These are phyloP conservation scores for Hymenochirus boettgeri DNA, from an alignment of 2,113 vertebrate genomes.

Conservation along the genomic window DNA sequence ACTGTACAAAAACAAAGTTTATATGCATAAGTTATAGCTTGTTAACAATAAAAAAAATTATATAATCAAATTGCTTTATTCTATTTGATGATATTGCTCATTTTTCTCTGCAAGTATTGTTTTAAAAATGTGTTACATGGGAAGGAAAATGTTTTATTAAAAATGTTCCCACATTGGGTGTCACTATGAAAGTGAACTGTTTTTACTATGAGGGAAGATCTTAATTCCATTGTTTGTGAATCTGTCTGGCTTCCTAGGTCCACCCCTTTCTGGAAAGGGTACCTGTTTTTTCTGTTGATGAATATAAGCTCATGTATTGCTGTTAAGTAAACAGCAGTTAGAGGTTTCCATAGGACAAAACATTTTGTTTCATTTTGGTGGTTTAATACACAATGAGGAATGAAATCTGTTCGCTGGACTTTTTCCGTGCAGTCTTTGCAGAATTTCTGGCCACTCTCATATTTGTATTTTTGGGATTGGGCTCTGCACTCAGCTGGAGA, in stretches of 20 bases:
- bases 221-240: slow-evolving; percentile 47
- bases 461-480: slow-evolving; percentile 72
- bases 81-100: too few relatives aligned
- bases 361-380: slow-evolving; percentile 15
- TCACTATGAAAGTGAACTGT: not conserved
- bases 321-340: slow-evolving; percentile 27
- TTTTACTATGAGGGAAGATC: slow-evolving; percentile 30
- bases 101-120: too few relatives aligned
- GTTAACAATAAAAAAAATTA: too few relatives aligned
- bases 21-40: too few relatives aligned
- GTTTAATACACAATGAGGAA: slow-evolving; percentile 58
- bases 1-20: too few relatives aligned
- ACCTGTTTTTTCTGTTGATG: slow-evolving; percentile 49
- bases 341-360: slow-evolving; percentile 23
- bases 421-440: slow-evolving; percentile 60
- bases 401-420: slow-evolving; percentile 65
- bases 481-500: slow-evolving; percentile 67
- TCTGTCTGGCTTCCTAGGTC: slow-evolving; percentile 48
- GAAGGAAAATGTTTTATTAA: too few relatives aligned
- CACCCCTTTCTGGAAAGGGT: slow-evolving; percentile 52
- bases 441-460: slow-evolving; percentile 72
- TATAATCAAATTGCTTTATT: too few relatives aligned
- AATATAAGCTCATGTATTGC: slow-evolving; percentile 58
- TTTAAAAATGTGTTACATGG: too few relatives aligned
- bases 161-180: slow-evolving; percentile 23